phyloP scores from a whole-genome alignment of 2,113 vertebrate species.

The Ceratotherium simum region DNA sequence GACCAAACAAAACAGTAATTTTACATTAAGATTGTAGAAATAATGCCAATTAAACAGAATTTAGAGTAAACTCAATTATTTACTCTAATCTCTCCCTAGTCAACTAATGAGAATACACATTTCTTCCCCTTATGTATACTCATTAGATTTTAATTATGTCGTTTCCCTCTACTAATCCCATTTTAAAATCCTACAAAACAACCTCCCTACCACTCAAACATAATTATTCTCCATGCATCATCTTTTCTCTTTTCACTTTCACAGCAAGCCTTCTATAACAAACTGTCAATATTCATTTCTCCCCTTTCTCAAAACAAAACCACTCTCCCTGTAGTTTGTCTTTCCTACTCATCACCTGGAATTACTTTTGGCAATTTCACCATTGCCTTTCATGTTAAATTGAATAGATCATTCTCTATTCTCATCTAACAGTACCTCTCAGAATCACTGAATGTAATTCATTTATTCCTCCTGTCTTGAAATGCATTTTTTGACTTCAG shows the following conservation, averaged over 20 bases:
- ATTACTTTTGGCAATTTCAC: background rate
- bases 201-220: background rate
- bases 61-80: background rate
- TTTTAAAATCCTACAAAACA: background rate
- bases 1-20: background rate
- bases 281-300: background rate
- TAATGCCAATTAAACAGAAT: background rate
- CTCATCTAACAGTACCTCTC: background rate
- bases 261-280: background rate
- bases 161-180: background rate
- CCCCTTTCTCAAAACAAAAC: background rate
- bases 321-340: background rate
- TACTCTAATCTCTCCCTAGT: background rate
- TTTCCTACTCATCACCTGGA: background rate
- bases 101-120: background rate
- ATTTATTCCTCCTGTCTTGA: background rate
- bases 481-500: background rate
- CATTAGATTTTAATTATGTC: background rate
- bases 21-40: background rate
- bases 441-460: background rate
- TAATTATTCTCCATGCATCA: too few relatives aligned
- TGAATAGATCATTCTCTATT: background rate
- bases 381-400: background rate
- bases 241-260: background rate
- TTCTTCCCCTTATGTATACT: background rate